A percentile compares a stretch with the other conserved stretches of the same genome.
phyloP scores from a whole-genome alignment of 2,113 vertebrate genomes.

The Trachemys scripta region DNA sequence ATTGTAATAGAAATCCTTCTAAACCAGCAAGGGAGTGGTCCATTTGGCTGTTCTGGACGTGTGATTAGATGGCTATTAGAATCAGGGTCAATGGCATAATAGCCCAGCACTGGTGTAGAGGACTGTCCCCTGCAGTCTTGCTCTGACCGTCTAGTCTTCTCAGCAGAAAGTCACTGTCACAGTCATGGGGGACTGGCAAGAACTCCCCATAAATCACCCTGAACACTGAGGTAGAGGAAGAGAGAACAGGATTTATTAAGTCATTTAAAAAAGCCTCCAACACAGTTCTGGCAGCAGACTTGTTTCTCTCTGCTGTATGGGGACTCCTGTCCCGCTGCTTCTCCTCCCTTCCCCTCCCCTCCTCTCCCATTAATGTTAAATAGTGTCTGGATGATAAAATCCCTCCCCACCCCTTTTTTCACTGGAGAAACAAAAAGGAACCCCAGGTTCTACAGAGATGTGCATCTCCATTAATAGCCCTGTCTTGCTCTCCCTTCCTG shows the following conservation, averaged over 20 bases:
- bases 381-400: not conserved
- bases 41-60: not conserved
- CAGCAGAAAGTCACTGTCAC: not conserved
- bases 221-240: not conserved
- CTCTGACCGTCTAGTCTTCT: not conserved
- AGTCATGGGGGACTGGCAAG: not conserved
- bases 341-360: not conserved
- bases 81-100: not conserved
- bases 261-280: not conserved
- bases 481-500: not conserved
- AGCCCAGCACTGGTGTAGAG: fast-evolving
- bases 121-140: not conserved
- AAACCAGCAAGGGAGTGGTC: not conserved
- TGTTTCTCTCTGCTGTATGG: not conserved
- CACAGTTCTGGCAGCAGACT: not conserved
- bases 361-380: not conserved
- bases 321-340: not conserved
- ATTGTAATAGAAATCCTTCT: not conserved
- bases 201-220: not conserved
- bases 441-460: not conserved
- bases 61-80: fast-evolving
- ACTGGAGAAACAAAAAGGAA: not conserved
- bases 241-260: not conserved
- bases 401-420: not conserved
- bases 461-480: not conserved